Evolutionary conservation across 2,113 vertebrate genomes (phyloP).

Genomic region (Xyrauchen texanus): DNA sequence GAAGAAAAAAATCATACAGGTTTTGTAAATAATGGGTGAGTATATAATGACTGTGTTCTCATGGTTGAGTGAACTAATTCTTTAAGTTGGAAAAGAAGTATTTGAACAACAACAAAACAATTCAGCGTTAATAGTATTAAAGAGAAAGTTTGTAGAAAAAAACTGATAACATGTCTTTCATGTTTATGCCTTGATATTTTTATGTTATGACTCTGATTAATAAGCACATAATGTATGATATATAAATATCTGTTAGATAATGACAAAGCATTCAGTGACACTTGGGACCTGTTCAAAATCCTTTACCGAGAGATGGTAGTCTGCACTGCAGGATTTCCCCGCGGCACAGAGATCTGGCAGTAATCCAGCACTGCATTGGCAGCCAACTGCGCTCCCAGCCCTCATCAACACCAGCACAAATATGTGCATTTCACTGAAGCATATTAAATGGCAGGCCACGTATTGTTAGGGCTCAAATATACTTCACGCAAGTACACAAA

Average conservation of each 20-base stretch:
- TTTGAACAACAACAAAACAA: too few relatives aligned
- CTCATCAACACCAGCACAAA: neutral
- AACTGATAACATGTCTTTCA: neutral
- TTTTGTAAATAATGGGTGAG: too few relatives aligned
- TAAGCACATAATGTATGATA: too few relatives aligned
- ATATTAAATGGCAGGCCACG: neutral
- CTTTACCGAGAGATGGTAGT: neutral
- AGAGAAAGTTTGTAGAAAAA: neutral
- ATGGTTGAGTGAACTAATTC: too few relatives aligned
- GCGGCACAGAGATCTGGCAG: constrained; percentile 25
- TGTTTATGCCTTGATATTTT: neutral
- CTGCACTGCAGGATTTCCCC: constrained; percentile 51
- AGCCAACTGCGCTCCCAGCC: constrained; percentile 16
- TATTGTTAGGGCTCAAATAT: neutral
- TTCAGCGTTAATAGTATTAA: too few relatives aligned
- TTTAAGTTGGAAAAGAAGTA: too few relatives aligned
- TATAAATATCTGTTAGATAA: constrained; percentile 20
- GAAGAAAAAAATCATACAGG: too few relatives aligned
- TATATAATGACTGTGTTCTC: too few relatives aligned
- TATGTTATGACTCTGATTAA: neutral
- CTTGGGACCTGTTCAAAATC: constrained; percentile 15
- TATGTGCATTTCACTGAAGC: neutral
- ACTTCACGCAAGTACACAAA: too few relatives aligned
- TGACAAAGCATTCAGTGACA: constrained; percentile 2
- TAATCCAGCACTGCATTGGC: constrained; percentile 17